Base-by-base conservation (phyloP, 2,888 invertebrate species). In the Drosophila nigritarsus region DNA sequence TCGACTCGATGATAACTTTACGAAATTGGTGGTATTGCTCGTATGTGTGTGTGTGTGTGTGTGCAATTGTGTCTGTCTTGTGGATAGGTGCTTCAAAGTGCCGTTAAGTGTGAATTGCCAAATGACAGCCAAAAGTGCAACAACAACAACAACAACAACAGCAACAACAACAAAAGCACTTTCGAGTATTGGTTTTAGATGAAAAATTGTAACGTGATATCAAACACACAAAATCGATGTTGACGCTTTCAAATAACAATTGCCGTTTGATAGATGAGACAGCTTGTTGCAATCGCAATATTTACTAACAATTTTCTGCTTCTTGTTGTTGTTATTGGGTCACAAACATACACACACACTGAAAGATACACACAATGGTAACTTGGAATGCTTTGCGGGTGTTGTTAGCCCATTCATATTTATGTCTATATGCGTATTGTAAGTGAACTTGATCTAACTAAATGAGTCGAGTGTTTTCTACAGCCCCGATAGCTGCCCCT, bases 221-320 rank as follows among this genome's bases (percentile, higher is more conserved):
- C 24, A 64, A 11, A 9, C 27, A 9, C 18, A 36, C 9, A 55
- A 78, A 65, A 75, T 64, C 67, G 59, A 60, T 89, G 79, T 85
- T 87, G 76, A 87, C 76, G 87, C 69, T 84, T 76, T 82, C 84
- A 87, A 85, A 89, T 85, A 85, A 87, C 82, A 84, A 89, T 76
- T 87, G 84, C 74, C 65, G 69, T 77, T 79, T 80, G 78, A 78
- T 78, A 64, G 58, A 75, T 78, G 78, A 67, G 78, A 80, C 78
- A 75, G 78, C 51, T 67, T 75, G 71, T 64, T 75, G 78, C 77
- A 68, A 78, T 67, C 62, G 49, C 11, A 63, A 65, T 61, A 61
- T 29, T 59, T 53, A 49, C 65, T 61, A 61, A 53, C 53, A 53
- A 60, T 24, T 63, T 29, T 18, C 18, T 40, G 62, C 48, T 49